Conservation (phyloP, 2,888 invertebrate species). For the Tromatobia lineatoria region DNA sequence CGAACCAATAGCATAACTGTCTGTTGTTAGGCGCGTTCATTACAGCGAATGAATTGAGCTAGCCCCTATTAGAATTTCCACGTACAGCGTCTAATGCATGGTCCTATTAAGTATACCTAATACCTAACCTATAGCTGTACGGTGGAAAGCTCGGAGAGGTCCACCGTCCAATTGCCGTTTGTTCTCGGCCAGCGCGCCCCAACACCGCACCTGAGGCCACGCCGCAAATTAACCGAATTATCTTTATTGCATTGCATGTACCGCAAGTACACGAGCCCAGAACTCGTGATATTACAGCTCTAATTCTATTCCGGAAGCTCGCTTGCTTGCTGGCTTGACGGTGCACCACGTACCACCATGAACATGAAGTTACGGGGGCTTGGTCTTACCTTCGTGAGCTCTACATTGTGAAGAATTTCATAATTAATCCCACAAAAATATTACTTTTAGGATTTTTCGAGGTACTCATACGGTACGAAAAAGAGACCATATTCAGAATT, state of each 20-base stretch:
- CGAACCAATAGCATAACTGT: background rate
- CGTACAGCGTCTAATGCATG: background rate
- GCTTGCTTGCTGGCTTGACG: constrained; percentile 46
- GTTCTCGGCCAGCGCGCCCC: constrained; percentile 43
- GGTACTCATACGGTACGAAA: no score
- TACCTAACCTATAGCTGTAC: background rate
- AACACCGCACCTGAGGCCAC: constrained; percentile 50
- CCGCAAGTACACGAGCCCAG: constrained; percentile 41
- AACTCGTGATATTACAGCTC: constrained; percentile 68
- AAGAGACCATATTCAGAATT: no score
- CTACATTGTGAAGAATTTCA: background rate
- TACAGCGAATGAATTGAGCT: background rate
- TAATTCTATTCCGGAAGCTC: constrained; percentile 69
- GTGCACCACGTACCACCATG: constrained; percentile 45
- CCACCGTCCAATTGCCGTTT: constrained; percentile 34
- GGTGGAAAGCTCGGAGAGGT: constrained; percentile 24
- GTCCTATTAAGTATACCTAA: constrained; percentile 12
- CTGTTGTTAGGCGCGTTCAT: background rate
- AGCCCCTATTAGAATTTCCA: background rate
- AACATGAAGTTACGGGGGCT: constrained; percentile 54
- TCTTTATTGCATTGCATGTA: constrained; percentile 70
- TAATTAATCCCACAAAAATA: constrained; percentile 2
- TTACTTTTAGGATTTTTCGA: background rate
- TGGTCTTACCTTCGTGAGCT: constrained; percentile 49
- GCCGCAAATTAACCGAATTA: constrained; percentile 72